A percentile compares a stretch with the other conserved stretches of the same genome.
phyloP scores from a whole-genome alignment of 2,113 vertebrate genomes.

The Mellivora capensis region DNA sequence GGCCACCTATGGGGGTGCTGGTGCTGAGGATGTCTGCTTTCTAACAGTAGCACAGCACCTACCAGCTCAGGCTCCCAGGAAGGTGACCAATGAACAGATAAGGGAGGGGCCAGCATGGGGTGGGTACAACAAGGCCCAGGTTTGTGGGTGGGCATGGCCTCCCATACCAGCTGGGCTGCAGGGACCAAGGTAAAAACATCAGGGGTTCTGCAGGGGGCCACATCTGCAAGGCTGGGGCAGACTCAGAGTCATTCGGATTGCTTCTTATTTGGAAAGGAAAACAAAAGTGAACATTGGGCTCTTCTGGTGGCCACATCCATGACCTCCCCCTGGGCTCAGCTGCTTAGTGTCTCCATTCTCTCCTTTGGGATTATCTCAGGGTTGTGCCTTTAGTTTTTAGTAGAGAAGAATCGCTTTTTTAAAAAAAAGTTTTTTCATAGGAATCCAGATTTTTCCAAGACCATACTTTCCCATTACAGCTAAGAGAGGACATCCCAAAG shows the following conservation, averaged over 20 bases:
- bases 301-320: not conserved
- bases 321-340: not conserved
- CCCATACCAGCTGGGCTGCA: not conserved
- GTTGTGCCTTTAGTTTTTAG: not conserved
- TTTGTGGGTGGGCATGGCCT: not conserved
- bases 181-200: not conserved
- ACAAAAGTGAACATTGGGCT: not conserved
- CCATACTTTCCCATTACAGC: not conserved
- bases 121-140: not conserved
- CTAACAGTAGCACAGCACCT: not conserved
- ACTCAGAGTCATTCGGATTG: not conserved
- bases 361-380: not conserved
- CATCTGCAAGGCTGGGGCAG: not conserved
- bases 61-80: not conserved
- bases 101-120: not conserved
- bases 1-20: fast-evolving
- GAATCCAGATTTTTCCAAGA: not conserved
- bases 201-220: not conserved
- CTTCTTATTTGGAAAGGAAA: not conserved
- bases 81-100: not conserved
- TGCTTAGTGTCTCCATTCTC: not conserved
- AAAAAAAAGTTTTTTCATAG: not conserved
- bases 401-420: not conserved
- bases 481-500: not conserved
- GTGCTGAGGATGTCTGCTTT: not conserved